Conservation (phyloP, 2,113 vertebrate species). For the Lepus americanus region DNA sequence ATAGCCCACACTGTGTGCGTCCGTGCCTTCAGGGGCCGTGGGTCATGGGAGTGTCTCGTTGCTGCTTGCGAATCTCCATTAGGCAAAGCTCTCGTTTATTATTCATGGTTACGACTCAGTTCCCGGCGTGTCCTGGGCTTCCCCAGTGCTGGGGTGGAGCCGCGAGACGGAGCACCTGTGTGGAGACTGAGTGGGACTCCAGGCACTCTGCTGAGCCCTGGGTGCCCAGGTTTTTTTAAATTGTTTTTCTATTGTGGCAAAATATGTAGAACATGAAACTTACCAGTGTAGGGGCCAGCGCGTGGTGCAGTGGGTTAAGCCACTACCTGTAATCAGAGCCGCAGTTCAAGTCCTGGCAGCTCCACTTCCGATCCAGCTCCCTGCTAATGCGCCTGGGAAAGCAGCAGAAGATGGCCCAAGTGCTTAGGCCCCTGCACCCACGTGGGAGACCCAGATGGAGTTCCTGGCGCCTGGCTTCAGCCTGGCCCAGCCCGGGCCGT, state of each 20-base stretch:
- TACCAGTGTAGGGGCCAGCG: too few relatives aligned
- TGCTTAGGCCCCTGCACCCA: too few relatives aligned
- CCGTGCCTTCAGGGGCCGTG: conserved; percentile 54
- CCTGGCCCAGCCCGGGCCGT: too few relatives aligned
- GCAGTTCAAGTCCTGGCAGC: too few relatives aligned
- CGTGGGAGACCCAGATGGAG: too few relatives aligned
- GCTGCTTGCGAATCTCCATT: conserved; percentile 85
- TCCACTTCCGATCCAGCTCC: too few relatives aligned
- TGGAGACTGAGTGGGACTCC: background rate
- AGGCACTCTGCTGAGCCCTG: rapidly evolving
- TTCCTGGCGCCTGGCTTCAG: too few relatives aligned
- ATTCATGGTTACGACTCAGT: conserved; percentile 87
- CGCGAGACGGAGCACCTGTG: background rate
- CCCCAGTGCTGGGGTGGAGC: conserved; percentile 79
- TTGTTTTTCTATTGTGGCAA: background rate
- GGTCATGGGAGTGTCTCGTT: conserved; percentile 74
- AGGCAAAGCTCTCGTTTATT: conserved; percentile 89
- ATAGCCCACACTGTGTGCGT: background rate
- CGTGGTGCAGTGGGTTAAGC: too few relatives aligned
- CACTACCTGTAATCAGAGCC: too few relatives aligned
- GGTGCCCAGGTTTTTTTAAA: background rate
- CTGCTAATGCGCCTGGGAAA: too few relatives aligned
- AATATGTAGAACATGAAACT: background rate
- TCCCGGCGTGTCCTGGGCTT: conserved; percentile 72
- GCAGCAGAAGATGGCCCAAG: too few relatives aligned